A percentile compares a stretch with the other conserved stretches of the same genome.
phyloP scores from a whole-genome alignment of 2,888 invertebrate species.

The Cistogaster globosa region DNA sequence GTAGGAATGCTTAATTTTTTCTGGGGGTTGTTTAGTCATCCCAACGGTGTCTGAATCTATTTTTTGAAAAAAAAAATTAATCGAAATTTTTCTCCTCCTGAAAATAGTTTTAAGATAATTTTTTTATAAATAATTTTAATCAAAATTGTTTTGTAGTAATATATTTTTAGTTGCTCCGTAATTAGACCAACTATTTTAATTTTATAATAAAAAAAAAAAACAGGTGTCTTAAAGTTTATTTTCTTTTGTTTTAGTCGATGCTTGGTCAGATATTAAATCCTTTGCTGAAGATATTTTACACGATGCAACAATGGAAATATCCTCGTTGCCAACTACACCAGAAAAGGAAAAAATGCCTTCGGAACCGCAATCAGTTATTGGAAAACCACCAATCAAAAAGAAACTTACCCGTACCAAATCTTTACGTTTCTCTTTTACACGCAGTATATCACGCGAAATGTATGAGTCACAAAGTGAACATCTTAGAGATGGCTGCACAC shows the following conservation, averaged over 20 bases:
- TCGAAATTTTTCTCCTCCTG: no score
- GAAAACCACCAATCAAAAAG: constrained; percentile 81
- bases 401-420: constrained; percentile 82
- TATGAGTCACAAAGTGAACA: constrained; percentile 82
- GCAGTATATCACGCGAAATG: constrained; percentile 83
- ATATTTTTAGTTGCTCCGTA: no score
- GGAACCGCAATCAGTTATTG: constrained; percentile 75
- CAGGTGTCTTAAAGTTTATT: background rate
- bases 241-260: constrained; percentile 83
- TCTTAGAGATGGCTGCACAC: constrained; percentile 83
- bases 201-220: no score
- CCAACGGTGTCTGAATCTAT: no score
- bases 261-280: constrained; percentile 86
- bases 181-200: no score
- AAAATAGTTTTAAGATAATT: no score
- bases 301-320: constrained; percentile 77
- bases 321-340: constrained; percentile 77
- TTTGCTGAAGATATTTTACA: constrained; percentile 85
- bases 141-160: no score
- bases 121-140: no score
- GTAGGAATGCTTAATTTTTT: no score
- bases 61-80: no score
- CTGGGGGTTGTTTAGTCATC: no score
- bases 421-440: constrained; percentile 82
- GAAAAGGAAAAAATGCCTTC: constrained; percentile 77